Evolutionary conservation across 2,113 vertebrate genomes (phyloP), one percentile per base, ranked within the genome.

Genomic region (Lophotis ruficrista): DNA sequence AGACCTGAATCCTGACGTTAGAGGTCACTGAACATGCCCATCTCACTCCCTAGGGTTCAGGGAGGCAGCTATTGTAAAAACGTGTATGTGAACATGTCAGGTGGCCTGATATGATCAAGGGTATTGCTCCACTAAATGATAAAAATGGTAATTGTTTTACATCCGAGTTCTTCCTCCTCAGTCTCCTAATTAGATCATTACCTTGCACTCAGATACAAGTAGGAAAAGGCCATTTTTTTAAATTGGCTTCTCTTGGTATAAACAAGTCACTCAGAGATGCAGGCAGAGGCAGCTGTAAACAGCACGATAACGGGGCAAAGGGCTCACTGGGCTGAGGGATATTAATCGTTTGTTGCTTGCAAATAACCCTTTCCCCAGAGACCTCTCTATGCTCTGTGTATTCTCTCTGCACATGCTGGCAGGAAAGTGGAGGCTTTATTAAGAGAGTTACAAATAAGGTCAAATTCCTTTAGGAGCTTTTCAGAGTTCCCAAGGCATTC

Each of bases 401-500:
- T 69, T 89, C 48, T 93, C 61, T 50, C 83, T 56, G 78, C 66
- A 89, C 70, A 92, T 12, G n/a, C 73, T 94, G 87, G 65, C 91
- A 95, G 77, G 73, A 73, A 95, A 94, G 58, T 14, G n/a, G 83
- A 90, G 71, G 54, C 82, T 95, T 95, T 85, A 95, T 88, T 93
- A 94, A 93, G 35, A 79, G 83, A 93, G 91, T 58, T 83, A 93
- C 87, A 95, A 94, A 95, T 88, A 95, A 89, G 91, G 91, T 97
- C 93, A 95, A 85, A 96, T 97, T 96, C 95, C 90, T 96, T 76
- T 43, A 86, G 87, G 81, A 92, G 94, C 23, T 93, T 94, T 91
- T 94, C 58, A 95, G 62, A 86, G 87, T 90, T 96, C 89, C 81
- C 89, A 95, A 87, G 77, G 80, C 90, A 79, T 50, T 89, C 53